A percentile compares a stretch with the other conserved stretches of the same genome.
Conservation (phyloP, 2,113 vertebrate genomes). For the Rutilus rutilus region DNA sequence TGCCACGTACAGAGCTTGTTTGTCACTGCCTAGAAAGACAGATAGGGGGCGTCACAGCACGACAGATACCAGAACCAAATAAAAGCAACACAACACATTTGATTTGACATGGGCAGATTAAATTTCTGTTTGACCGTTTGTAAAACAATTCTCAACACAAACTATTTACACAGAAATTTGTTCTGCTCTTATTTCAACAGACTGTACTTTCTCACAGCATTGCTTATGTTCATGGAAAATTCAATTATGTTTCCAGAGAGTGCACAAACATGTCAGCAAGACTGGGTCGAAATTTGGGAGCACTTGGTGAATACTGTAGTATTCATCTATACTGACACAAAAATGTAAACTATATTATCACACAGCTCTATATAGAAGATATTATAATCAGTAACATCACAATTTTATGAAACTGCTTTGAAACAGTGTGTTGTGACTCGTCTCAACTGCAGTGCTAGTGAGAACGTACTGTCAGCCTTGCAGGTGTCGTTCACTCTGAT, state of each 20-base stretch:
- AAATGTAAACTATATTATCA: not conserved
- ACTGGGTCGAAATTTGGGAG: too few relatives aligned
- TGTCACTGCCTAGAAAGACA: slow-evolving; percentile 46
- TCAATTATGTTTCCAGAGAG: too few relatives aligned
- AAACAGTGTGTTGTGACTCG: not conserved
- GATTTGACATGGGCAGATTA: not conserved
- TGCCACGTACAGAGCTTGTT: slow-evolving; percentile 89
- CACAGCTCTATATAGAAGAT: not conserved
- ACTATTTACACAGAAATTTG: too few relatives aligned
- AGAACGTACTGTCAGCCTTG: slow-evolving; percentile 86
- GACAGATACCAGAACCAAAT: not conserved
- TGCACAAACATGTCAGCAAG: too few relatives aligned
- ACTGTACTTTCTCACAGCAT: too few relatives aligned
- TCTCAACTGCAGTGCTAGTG: not conserved
- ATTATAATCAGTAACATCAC: not conserved
- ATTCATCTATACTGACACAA: too few relatives aligned
- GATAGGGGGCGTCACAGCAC: not conserved
- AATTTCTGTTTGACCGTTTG: too few relatives aligned
- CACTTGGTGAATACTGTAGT: too few relatives aligned
- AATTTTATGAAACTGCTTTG: not conserved
- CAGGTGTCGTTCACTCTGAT: slow-evolving; percentile 89
- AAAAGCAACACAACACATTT: not conserved
- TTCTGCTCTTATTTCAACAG: too few relatives aligned
- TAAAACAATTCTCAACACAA: too few relatives aligned
- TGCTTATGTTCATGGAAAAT: too few relatives aligned